A percentile compares a stretch with the other conserved stretches of the same genome.
phyloP scores from a whole-genome alignment of 2,888 invertebrate species.

The Xestia c-nigrum region DNA sequence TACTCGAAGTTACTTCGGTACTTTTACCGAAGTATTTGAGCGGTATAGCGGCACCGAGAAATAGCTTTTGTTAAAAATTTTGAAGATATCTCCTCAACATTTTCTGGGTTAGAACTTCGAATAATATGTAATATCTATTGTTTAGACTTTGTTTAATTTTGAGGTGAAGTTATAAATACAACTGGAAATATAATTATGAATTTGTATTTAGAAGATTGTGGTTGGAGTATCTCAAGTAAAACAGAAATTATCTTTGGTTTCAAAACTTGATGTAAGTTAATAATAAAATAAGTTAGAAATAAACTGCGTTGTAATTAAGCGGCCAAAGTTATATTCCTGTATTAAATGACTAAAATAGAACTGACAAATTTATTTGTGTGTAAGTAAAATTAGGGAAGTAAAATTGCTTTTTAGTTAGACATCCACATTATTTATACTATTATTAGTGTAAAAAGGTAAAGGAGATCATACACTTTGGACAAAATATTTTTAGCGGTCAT shows the following conservation, averaged over 20 bases:
- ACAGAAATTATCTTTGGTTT: not conserved
- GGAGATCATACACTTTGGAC: no score
- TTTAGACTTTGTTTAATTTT: slow-evolving; percentile 19
- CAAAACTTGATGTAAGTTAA: slow-evolving; percentile 3
- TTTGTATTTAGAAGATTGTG: slow-evolving; percentile 1
- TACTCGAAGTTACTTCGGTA: slow-evolving; percentile 52
- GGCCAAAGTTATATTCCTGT: not conserved
- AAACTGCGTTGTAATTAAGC: not conserved
- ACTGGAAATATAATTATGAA: not conserved
- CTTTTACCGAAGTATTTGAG: slow-evolving; percentile 33
- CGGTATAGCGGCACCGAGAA: slow-evolving; percentile 5
- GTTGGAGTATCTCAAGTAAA: not conserved
- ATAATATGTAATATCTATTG: slow-evolving; percentile 8
- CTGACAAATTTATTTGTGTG: not conserved
- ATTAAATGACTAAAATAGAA: not conserved
- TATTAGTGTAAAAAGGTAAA: no score
- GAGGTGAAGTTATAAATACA: slow-evolving; percentile 4
- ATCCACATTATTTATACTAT: no score
- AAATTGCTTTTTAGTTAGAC: not conserved
- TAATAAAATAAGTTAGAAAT: slow-evolving; percentile 7
- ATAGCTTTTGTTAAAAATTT: slow-evolving; percentile 51
- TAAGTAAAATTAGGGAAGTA: no score
- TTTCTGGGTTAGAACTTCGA: slow-evolving; percentile 31
- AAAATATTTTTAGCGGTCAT: no score
- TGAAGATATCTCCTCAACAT: slow-evolving; percentile 13